Base-by-base conservation (phyloP, 2,113 vertebrate species). In the Oceanites oceanicus region DNA sequence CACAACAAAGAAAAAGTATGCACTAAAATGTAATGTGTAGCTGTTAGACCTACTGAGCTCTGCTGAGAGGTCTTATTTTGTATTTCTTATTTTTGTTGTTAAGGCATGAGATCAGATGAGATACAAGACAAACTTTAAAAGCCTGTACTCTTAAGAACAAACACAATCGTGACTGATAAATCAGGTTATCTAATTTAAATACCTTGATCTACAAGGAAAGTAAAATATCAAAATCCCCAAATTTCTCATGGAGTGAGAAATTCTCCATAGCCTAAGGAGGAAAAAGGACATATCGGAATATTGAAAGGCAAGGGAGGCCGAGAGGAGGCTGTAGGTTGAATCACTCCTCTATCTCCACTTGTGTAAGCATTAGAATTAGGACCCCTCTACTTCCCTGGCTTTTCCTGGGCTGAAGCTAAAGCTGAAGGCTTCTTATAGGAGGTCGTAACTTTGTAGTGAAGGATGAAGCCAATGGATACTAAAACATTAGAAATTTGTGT, bases 261-360 rank as follows among this genome's bases (percentile, higher is more conserved):
- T 45, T 63, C 1, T 10, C 5, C 1, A 2, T 76, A 62, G 6
- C 8, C 17, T 26, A 49, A 47, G 10, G 4, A 5, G 15, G 10
- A 12, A 71, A 83, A 75, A 17, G 30, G 23, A 29, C 4, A 4
- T 56, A 42, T 10, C 3, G 29, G 45, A 75, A 15, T 53, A 76
- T 1, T 58, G 15, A 58, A 80, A 73, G 15, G 12, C 26, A 84
- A 42, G n/a, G 63, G 18, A 15, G 16, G 17, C 25, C 1, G 2
- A 21, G 56, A 84, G 42, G 19, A 76, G 11, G 8, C 40, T 84
- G 13, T 25, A 53, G 8, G 2, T 34, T 79, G 52, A 84, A 21
- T 49, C 15, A 67, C 26, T 86, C 21, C 10, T 58, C 21, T 34
- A 3, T 38, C 22, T 52, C 26, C 13, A 52, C 22, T 5, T 56